A percentile compares a stretch with the other conserved stretches of the same genome.
phyloP scores from a whole-genome alignment of 1,140 invertebrate genomes.

The Apis laboriosa region DNA sequence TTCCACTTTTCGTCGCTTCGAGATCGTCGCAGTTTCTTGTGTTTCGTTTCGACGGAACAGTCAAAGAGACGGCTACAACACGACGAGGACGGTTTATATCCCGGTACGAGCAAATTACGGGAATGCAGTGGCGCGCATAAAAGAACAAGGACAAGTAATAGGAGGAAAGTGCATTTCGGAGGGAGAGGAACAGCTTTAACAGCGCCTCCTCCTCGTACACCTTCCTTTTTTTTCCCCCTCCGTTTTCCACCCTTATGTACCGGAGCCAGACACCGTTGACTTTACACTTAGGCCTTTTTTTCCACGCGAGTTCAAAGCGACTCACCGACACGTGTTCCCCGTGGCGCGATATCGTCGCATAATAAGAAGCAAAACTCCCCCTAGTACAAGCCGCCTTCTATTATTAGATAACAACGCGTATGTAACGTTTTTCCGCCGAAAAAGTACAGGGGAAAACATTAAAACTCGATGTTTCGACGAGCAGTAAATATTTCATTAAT shows the following conservation, averaged over 20 bases:
- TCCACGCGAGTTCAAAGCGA: conserved; percentile 3
- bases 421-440: background rate
- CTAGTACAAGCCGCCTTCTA: background rate
- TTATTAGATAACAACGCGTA: conserved; percentile 2
- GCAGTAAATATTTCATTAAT: conserved; percentile 7
- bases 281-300: background rate
- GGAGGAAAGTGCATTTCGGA: conserved; percentile 26
- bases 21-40: conserved; percentile 15
- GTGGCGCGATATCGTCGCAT: conserved; percentile 20
- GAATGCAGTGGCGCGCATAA: conserved; percentile 31
- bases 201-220: background rate
- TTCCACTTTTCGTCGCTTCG: conserved; percentile 31
- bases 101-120: conserved; percentile 36
- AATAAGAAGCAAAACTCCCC: conserved; percentile 6
- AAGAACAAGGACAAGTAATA: conserved; percentile 32
- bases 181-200: background rate
- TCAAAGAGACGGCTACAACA: conserved; percentile 14
- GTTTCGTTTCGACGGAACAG: conserved; percentile 21
- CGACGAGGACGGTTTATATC: conserved; percentile 38
- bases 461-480: background rate
- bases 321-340: conserved; percentile 18
- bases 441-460: background rate
- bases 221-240: background rate
- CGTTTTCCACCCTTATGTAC: conserved; percentile 14
- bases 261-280: background rate